phyloP scores from a whole-genome alignment of 2,888 invertebrate genomes.

The Noctua pronuba region DNA sequence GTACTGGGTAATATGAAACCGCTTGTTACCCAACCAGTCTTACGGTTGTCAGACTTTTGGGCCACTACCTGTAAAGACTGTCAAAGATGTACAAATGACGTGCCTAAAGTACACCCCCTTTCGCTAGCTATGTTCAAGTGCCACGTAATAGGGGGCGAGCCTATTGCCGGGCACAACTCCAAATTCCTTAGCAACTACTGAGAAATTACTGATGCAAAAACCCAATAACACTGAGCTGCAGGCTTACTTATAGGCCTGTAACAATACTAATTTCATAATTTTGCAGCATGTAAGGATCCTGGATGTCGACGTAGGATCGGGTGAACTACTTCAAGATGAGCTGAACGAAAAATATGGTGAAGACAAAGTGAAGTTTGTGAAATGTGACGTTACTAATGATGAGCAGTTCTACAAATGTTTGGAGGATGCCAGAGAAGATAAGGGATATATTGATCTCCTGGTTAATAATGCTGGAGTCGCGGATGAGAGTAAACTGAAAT shows the following conservation, averaged over 20 bases:
- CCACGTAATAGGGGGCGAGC: not conserved
- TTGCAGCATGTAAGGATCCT: conserved; percentile 72
- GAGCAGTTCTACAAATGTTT: conserved; percentile 68
- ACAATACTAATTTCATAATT: not conserved
- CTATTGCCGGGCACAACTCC: not conserved
- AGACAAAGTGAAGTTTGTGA: conserved; percentile 70
- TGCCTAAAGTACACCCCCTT: not conserved
- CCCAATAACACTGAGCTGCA: not conserved
- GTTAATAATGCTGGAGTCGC: conserved; percentile 76
- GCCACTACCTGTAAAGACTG: not conserved
- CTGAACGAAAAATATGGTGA: conserved; percentile 68
- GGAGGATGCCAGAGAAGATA: conserved; percentile 59
- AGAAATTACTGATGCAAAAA: not conserved
- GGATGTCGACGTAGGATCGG: conserved; percentile 71
- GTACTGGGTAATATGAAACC: not conserved
- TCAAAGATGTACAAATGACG: not conserved
- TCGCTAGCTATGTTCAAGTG: not conserved
- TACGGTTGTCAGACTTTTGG: not conserved
- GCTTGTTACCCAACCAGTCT: not conserved
- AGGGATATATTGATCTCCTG: conserved; percentile 71
- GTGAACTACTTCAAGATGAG: conserved; percentile 66
- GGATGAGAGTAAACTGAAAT: conserved; percentile 63
- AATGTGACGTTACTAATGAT: conserved; percentile 75
- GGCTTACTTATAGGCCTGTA: not conserved
- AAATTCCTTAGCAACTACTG: not conserved